phyloP scores from a whole-genome alignment of 23 tunicate genomes.

The Halocynthia aurantium region DNA sequence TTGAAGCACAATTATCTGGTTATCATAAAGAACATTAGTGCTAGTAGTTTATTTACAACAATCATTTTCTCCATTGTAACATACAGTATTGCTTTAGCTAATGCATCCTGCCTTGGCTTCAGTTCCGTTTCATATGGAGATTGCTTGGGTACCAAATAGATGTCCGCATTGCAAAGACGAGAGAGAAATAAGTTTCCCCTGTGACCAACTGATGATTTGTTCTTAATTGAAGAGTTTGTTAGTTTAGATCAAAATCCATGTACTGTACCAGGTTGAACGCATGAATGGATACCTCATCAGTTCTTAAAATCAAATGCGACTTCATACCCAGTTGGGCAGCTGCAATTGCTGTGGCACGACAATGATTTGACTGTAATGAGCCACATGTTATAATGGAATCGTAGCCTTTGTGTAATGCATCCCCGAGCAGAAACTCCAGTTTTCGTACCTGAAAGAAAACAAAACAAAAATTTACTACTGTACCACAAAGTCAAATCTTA shows the following conservation, averaged over 20 bases:
- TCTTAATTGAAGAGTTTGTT: neutral
- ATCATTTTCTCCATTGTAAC: neutral
- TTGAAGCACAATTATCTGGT: neutral
- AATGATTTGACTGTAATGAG: conserved; percentile 74
- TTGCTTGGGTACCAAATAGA: conserved; percentile 56
- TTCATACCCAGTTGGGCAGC: conserved; percentile 73
- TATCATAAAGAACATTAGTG: no score
- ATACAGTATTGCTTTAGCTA: conserved; percentile 34
- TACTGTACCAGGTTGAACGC: neutral
- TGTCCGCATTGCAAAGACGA: conserved; percentile 28
- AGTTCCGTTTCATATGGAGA: conserved; percentile 48
- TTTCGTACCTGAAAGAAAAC: conserved; percentile 42
- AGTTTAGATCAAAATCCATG: neutral
- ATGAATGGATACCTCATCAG: conserved; percentile 5
- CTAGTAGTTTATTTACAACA: no score
- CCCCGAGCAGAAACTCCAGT: conserved; percentile 79
- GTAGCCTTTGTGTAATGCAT: conserved; percentile 58
- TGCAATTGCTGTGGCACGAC: conserved; percentile 87
- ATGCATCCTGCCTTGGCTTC: conserved; percentile 38
- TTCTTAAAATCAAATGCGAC: conserved; percentile 62
- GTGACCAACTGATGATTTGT: neutral
- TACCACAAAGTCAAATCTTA: no score
- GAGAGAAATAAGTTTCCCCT: conserved; percentile 77
- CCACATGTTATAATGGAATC: conserved; percentile 77
- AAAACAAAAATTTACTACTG: neutral